Evolutionary conservation across 2,888 invertebrate genomes (phyloP), one percentile per base, ranked within the genome.

Genomic region (Athrips mouffetella): DNA sequence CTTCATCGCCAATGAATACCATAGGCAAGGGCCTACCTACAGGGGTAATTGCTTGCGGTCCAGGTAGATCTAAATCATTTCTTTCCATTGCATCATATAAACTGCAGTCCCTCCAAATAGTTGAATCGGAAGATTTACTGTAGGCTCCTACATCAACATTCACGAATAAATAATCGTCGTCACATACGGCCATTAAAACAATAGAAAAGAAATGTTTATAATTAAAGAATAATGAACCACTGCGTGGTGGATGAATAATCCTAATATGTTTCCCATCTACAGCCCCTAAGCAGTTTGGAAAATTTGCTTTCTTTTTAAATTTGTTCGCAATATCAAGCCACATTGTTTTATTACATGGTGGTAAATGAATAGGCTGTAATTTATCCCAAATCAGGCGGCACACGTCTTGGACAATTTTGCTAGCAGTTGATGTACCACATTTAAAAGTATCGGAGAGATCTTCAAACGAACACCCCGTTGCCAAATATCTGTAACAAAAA

Each of bases 1-100:
- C 60, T 48, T 63, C 63, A 55, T 65, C 65, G 1, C 58, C 63
- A 15, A 66, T 54, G 23, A 65, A 53, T 45, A 54, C 53, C 29
- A 57, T 56, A 11, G 61, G 64, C 41, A 64, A 48, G 35, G 23
- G 13, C 45, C 46, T 47, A n/a, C 37, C 52, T 52, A 31, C n/a
- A 5, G 2, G 18, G 18, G 18, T 35, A 7, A 5, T 35, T 15
- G 16, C 16, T 35, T 8, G 3, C 35, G 35, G 35, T 15, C 5
- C 15, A 3, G 35, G 35, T 6, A 15, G 4, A 11, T 35, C n/a
- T n/a, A n/a, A n/a, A n/a, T n/a, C 27, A 10, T 7, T 25, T 25
- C 25, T 33, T 48, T 42, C 42, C 41, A 48, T 44, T 45, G 30
- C 29, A 44, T 44, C 35, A 45, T 42, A 45, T 45, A 47, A 41